These are phyloP conservation scores for Brenthis daphne DNA, from an alignment of 2,888 invertebrate species.

Conservation along the genomic window DNA sequence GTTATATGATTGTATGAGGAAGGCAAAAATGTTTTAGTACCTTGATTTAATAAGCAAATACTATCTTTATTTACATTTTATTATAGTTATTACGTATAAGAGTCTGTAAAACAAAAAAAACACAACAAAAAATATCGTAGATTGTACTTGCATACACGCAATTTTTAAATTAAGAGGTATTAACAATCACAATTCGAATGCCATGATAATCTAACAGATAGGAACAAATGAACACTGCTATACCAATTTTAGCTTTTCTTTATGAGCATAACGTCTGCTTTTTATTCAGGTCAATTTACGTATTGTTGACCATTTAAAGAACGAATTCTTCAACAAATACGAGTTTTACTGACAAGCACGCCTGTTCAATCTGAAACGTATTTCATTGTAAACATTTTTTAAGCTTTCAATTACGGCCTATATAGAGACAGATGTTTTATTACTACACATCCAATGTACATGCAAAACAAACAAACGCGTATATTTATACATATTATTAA, in stretches of 20 bases:
- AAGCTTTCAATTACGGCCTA: slow-evolving; percentile 68
- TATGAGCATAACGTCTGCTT: slow-evolving; percentile 13
- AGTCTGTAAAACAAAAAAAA: background rate
- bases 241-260: background rate
- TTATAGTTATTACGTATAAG: background rate
- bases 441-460: slow-evolving; percentile 38
- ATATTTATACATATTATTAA: slow-evolving; percentile 9
- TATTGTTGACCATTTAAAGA: slow-evolving; percentile 10
- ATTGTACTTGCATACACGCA: background rate
- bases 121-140: background rate
- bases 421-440: slow-evolving; percentile 65
- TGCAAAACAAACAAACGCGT: slow-evolving; percentile 3
- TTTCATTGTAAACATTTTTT: slow-evolving; percentile 42
- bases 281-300: slow-evolving; percentile 9
- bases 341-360: background rate
- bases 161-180: background rate
- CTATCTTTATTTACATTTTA: background rate
- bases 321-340: slow-evolving; percentile 1
- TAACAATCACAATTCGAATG: slow-evolving; percentile 1
- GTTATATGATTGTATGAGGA: slow-evolving; percentile 7
- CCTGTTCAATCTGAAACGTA: slow-evolving; percentile 34
- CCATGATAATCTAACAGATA: slow-evolving; percentile 4
- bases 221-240: slow-evolving; percentile 4
- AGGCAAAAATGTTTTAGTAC: background rate
- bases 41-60: background rate